Evolutionary conservation across 2,888 invertebrate species (phyloP), one percentile per base, ranked within the genome.

Genomic region (Leucophenga maculata): DNA sequence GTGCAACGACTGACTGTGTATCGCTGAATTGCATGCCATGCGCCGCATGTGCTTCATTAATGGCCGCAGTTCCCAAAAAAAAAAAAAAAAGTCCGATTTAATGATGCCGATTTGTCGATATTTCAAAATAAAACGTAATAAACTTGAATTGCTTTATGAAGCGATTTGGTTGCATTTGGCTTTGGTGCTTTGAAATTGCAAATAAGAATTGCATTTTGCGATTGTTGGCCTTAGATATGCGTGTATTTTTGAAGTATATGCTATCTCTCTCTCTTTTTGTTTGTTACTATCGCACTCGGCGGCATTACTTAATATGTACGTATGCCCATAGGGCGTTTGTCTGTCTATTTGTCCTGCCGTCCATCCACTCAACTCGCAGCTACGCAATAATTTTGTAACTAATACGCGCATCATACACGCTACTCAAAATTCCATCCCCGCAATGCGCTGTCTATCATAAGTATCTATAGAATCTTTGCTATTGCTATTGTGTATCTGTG

Each of bases 361-460:
- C 16, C 20, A 52, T 16, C 18, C 22, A 54, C 13, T 54, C 3
- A 1, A 54, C 20, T 6, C 39, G 11, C 8, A 54, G 20, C 54
- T 20, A 20, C 18, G 18, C 54, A 54, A 54, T 54, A 54, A 18
- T 54, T 57, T 57, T 57, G 57, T 57, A 57, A 57, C 57, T 57
- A 57, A 57, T 32, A 31, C 57, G 26, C 57, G 39, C 3, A 57
- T 57, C 3, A 57, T 57, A 22, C 14, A 57, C 31, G 57, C 31
- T n/a, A 31, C 22, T 13, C 14, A 26, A 31, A 31, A 14, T 39
- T 39, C 39, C 39, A 39, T 11, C 39, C 39, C 39, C 11, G 39
- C 39, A 39, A 13, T 8, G 31, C 3, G 6, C 16, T n/a, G 1
- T n/a, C 16, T 54, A 1, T 31, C 57, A 57, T 26, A 57, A 20